Evolutionary conservation across 2,113 vertebrate genomes (phyloP).

Genomic region (Setophaga kirtlandii): DNA sequence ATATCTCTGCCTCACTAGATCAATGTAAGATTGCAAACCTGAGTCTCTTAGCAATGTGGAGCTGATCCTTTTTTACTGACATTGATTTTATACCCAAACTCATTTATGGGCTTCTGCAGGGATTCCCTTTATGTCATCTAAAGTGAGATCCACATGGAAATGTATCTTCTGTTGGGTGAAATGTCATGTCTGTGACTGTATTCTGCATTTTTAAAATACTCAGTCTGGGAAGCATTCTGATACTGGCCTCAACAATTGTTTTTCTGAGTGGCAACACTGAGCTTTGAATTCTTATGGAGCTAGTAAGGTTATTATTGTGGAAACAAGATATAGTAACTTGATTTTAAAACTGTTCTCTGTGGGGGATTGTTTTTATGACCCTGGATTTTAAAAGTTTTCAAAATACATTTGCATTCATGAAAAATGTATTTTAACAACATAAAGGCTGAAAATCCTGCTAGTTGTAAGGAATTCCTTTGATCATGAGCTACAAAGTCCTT

Average conservation of each 20-base stretch:
- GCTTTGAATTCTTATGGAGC: neutral
- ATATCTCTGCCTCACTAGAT: neutral
- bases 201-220: neutral
- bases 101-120: neutral
- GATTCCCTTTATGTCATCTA: neutral
- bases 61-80: neutral
- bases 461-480: slow-evolving; percentile 51
- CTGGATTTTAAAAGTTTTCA: slow-evolving; percentile 8
- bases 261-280: neutral
- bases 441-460: neutral
- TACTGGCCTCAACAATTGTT: neutral
- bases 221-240: neutral
- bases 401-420: slow-evolving; percentile 26
- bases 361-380: neutral
- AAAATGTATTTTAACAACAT: slow-evolving; percentile 52
- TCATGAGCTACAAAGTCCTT: slow-evolving; percentile 22
- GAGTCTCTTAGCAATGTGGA: neutral
- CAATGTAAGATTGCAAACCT: neutral
- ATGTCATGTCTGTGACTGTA: neutral
- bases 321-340: neutral
- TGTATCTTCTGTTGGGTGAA: neutral
- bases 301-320: neutral
- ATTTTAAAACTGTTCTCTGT: neutral
- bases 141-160: neutral
- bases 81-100: neutral